These are phyloP conservation scores for Betta splendens DNA, from an alignment of 2,797 vertebrate genomes.

Conservation along the genomic window DNA sequence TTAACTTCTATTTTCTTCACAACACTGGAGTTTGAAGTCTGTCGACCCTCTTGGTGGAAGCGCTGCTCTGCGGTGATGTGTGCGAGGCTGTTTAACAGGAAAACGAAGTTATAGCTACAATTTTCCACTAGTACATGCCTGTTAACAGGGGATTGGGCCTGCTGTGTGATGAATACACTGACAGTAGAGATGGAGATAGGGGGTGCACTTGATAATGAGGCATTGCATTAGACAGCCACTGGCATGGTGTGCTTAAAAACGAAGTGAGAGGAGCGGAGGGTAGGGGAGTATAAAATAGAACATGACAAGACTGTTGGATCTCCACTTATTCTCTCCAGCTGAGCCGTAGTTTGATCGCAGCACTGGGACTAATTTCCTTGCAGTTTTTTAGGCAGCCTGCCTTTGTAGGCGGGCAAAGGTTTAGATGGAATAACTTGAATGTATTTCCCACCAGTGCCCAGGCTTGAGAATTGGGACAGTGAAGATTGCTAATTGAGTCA, in stretches of 20 bases:
- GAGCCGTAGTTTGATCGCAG: conserved; percentile 71
- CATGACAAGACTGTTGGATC: conserved; percentile 78
- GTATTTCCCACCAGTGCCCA: conserved; percentile 64
- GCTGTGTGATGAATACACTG: conserved; percentile 64
- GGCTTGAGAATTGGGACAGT: conserved; percentile 59
- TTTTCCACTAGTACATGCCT: conserved; percentile 25
- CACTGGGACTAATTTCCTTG: conserved; percentile 78
- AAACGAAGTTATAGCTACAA: conserved; percentile 25
- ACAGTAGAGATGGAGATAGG: conserved; percentile 53
- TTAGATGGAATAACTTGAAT: conserved; percentile 69
- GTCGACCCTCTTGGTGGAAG: not conserved
- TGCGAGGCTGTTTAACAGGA: conserved; percentile 19
- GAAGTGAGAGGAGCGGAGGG: conserved; percentile 36
- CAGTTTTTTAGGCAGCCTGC: conserved; percentile 66
- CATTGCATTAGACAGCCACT: conserved; percentile 66
- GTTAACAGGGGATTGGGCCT: conserved; percentile 42
- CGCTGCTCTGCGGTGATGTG: conserved; percentile 9
- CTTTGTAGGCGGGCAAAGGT: conserved; percentile 73
- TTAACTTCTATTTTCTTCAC: not conserved
- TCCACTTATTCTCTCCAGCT: conserved; percentile 73
- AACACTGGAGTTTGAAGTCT: not conserved
- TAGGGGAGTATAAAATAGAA: conserved; percentile 63
- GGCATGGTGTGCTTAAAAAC: conserved; percentile 61
- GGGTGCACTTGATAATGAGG: conserved; percentile 65
- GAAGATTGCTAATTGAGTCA: conserved; percentile 67